Evolutionary conservation across 2,113 vertebrate genomes (phyloP).

Genomic region (Vireo altiloquus): DNA sequence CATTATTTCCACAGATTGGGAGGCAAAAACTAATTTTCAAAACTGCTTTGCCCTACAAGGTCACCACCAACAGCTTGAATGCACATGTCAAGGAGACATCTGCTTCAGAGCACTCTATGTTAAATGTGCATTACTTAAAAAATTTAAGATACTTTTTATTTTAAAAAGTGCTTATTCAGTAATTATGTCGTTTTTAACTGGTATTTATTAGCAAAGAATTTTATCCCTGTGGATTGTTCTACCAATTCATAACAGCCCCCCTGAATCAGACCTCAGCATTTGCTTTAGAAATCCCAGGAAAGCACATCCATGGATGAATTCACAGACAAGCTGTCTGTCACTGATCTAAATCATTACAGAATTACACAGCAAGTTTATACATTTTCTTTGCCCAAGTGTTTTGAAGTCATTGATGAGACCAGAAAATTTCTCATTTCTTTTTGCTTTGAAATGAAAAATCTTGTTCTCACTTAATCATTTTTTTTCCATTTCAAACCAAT

Average conservation of each 20-base stretch:
- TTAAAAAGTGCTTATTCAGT: conserved; percentile 67
- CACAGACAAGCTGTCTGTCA: conserved; percentile 51
- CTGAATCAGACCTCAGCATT: conserved; percentile 58
- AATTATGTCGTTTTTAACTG: conserved; percentile 69
- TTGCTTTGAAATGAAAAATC: conserved; percentile 9
- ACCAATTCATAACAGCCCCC: conserved; percentile 28
- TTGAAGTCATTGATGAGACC: conserved; percentile 27
- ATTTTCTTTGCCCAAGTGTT: conserved; percentile 61
- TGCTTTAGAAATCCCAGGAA: conserved; percentile 5
- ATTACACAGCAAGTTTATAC: conserved; percentile 58
- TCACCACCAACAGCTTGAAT: conserved; percentile 75
- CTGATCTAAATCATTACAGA: conserved; percentile 61
- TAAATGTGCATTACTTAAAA: conserved; percentile 72
- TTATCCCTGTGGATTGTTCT: conserved; percentile 35
- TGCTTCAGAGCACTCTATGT: conserved; percentile 65
- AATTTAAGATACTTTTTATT: conserved; percentile 59
- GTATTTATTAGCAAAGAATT: conserved; percentile 50
- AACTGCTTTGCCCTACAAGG: conserved; percentile 76
- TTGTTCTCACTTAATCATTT: conserved; percentile 23
- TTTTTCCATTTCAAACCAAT: background rate
- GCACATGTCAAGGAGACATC: conserved; percentile 80
- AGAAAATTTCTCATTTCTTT: conserved; percentile 40
- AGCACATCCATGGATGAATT: conserved; percentile 24
- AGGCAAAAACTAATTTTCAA: conserved; percentile 78
- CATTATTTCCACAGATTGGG: conserved; percentile 76